Conservation (phyloP, 2,797 vertebrate species). For the Gobio occitaniae region DNA sequence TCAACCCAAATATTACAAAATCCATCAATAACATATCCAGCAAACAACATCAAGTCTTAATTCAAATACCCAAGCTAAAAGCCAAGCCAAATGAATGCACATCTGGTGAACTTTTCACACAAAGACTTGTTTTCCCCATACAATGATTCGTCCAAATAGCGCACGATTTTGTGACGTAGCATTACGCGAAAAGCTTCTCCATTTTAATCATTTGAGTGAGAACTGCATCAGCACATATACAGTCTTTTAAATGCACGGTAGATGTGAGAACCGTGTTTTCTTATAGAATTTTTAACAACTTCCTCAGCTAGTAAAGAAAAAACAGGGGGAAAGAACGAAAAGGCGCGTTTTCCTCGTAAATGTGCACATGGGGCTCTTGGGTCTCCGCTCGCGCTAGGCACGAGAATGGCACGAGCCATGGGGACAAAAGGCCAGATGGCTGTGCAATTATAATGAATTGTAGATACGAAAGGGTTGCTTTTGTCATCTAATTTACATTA, state of each 20-base stretch:
- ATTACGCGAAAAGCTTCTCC: neutral
- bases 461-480: constrained; percentile 49
- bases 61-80: constrained; percentile 79
- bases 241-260: neutral
- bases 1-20: constrained; percentile 7
- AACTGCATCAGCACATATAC: neutral
- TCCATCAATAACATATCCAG: constrained; percentile 30
- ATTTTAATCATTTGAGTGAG: neutral
- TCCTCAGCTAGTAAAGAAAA: neutral
- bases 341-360: constrained; percentile 68
- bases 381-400: constrained; percentile 64
- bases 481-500: neutral
- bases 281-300: neutral
- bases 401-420: constrained; percentile 83
- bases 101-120: constrained; percentile 73
- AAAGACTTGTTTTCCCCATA: constrained; percentile 56
- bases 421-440: constrained; percentile 82
- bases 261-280: neutral
- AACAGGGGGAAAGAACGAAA: constrained; percentile 27
- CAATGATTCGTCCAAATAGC: neutral
- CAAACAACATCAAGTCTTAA: constrained; percentile 64
- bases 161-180: constrained; percentile 45
- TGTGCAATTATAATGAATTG: constrained; percentile 69
- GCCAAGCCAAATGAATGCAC: constrained; percentile 74
- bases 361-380: neutral